Conservation (phyloP, 2,888 invertebrate species). For the Boloria selene region DNA sequence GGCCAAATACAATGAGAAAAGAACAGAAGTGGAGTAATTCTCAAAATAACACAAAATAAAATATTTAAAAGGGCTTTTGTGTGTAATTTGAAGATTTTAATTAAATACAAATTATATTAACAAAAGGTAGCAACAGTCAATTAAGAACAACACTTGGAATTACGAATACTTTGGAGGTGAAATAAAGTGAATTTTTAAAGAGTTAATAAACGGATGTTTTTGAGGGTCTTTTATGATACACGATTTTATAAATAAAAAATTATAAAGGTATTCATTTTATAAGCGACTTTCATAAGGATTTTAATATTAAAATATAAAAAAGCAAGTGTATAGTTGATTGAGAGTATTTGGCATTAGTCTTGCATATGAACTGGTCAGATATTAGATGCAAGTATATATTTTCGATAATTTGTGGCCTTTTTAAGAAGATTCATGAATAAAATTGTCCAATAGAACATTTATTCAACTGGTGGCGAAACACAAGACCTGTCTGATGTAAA, state of each 20-base stretch:
- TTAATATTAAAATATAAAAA: neutral
- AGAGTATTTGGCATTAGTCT: too few species aligned
- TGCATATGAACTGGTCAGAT: too few species aligned
- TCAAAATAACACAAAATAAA: neutral
- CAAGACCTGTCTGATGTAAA: too few species aligned
- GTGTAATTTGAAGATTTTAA: constrained; percentile 22
- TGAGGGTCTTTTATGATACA: neutral
- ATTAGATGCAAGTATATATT: too few species aligned
- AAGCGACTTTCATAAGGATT: neutral
- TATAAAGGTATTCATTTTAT: neutral
- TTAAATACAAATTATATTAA: constrained; percentile 22
- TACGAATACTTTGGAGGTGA: constrained; percentile 9
- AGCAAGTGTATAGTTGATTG: too few species aligned
- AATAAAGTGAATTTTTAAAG: constrained; percentile 10
- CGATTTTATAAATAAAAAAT: neutral
- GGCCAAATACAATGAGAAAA: too few species aligned
- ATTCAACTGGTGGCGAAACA: too few species aligned
- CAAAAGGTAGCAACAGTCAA: constrained; percentile 23
- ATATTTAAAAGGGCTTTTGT: constrained; percentile 2
- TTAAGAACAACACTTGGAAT: constrained; percentile 18
- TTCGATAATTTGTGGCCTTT: too few species aligned
- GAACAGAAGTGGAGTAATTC: too few species aligned
- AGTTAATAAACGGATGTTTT: constrained; percentile 13
- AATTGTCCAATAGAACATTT: too few species aligned
- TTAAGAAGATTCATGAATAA: too few species aligned